Evolutionary conservation across 2,888 invertebrate genomes (phyloP).

Genomic region (Chymomyza fuscimana): DNA sequence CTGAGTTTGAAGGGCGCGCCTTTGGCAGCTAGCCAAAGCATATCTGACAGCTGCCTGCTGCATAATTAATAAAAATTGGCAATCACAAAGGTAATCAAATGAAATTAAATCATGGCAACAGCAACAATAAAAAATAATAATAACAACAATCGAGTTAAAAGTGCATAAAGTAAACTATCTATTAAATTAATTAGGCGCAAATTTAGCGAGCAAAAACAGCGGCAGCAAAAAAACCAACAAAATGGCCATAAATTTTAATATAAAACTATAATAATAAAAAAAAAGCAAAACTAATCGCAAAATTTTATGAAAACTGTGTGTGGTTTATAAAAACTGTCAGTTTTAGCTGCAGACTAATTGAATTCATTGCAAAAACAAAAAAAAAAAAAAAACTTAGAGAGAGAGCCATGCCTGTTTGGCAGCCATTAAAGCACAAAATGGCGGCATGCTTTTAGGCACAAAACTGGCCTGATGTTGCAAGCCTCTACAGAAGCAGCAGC

Average conservation of each 20-base stretch:
- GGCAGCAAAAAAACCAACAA: neutral
- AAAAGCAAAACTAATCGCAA: constrained; percentile 33
- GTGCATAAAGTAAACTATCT: constrained; percentile 1
- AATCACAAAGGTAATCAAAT: constrained; percentile 1
- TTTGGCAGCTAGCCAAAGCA: neutral
- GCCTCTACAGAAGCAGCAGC: neutral
- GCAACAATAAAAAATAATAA: constrained; percentile 4
- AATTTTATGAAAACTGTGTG: constrained; percentile 26
- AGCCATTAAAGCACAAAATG: constrained; percentile 19
- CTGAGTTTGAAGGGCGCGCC: neutral
- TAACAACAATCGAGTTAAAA: neutral
- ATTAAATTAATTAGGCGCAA: neutral
- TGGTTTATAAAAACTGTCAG: no score
- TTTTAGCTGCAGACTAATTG: neutral
- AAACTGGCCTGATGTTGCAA: neutral
- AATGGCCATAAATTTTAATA: constrained; percentile 32
- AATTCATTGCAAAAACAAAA: neutral
- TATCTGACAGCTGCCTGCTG: neutral
- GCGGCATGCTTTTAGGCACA: constrained; percentile 37
- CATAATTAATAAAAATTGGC: neutral
- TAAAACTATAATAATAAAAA: constrained; percentile 12
- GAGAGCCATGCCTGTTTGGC: neutral
- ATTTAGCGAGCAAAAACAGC: neutral
- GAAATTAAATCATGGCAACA: constrained; percentile 34
- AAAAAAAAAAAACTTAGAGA: neutral